Percentiles rank a stretch among this genome's conserved stretches.
Evolutionary conservation across 1,140 invertebrate species (phyloP).

Genomic region (Bombus terrestris): DNA sequence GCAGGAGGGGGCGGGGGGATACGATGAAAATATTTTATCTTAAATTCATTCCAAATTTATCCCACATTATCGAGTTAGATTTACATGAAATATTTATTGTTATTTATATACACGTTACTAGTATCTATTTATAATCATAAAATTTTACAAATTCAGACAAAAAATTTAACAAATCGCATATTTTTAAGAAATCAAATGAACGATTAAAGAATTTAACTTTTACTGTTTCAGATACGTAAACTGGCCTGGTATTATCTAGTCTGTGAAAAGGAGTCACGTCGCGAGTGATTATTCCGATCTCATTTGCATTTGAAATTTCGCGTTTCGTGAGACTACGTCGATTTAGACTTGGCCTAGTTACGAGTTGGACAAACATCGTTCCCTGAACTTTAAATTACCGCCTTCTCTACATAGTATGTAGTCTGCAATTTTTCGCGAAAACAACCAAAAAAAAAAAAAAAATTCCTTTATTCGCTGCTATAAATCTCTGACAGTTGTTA

Average conservation of each 20-base stretch:
- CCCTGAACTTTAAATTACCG: constrained; percentile 27
- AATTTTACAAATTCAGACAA: too few species aligned
- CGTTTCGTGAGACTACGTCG: constrained; percentile 19
- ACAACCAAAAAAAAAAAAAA: background rate
- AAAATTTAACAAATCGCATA: too few species aligned
- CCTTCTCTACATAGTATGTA: background rate
- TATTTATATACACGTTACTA: too few species aligned
- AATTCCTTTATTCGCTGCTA: background rate
- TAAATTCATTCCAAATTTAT: too few species aligned
- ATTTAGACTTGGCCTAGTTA: constrained; percentile 38
- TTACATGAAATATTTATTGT: too few species aligned
- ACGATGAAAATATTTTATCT: background rate
- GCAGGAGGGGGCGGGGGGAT: fast-evolving
- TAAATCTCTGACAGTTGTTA: background rate
- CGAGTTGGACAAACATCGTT: constrained; percentile 23
- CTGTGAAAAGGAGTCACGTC: background rate
- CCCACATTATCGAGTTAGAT: too few species aligned
- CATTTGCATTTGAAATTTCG: constrained; percentile 40
- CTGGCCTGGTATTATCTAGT: background rate
- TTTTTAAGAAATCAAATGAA: too few species aligned
- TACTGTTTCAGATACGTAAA: background rate
- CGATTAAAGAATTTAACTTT: background rate
- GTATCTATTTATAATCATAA: too few species aligned
- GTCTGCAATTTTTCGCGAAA: background rate
- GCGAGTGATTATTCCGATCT: constrained; percentile 24